These are phyloP conservation scores for Ochlodes sylvanus DNA, from an alignment of 2,888 invertebrate genomes.

Conservation along the genomic window DNA sequence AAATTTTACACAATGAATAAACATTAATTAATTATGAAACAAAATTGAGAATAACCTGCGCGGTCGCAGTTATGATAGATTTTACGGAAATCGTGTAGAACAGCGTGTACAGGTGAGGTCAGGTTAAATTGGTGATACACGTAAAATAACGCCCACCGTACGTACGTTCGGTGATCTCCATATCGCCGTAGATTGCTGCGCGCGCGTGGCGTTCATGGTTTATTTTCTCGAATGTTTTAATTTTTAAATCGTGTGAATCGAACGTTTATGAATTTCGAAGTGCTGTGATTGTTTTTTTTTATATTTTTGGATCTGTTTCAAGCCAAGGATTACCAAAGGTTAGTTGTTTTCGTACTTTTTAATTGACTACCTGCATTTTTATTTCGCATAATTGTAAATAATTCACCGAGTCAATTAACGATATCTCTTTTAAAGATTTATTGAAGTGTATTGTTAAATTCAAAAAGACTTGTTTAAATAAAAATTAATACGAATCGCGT, in stretches of 20 bases:
- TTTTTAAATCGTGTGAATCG: slow-evolving; percentile 22
- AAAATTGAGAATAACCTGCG: too few species aligned
- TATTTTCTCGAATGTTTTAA: slow-evolving; percentile 39
- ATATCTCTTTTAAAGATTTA: too few species aligned
- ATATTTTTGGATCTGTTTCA: not conserved
- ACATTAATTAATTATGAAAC: too few species aligned
- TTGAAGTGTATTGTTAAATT: too few species aligned
- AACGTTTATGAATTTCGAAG: slow-evolving; percentile 31
- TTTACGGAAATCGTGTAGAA: slow-evolving; percentile 19
- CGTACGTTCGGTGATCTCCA: slow-evolving; percentile 49
- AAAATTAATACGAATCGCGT: too few species aligned
- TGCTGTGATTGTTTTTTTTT: slow-evolving; percentile 27
- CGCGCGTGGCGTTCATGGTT: slow-evolving; percentile 57
- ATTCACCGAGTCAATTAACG: not conserved
- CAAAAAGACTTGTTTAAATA: too few species aligned
- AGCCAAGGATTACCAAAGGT: not conserved
- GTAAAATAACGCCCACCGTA: slow-evolving; percentile 66
- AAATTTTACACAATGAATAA: too few species aligned
- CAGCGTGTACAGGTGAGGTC: slow-evolving; percentile 52
- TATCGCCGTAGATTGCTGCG: slow-evolving; percentile 68
- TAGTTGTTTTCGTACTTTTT: not conserved
- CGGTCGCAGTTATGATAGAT: too few species aligned
- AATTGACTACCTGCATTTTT: slow-evolving; percentile 4
- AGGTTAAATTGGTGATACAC: slow-evolving; percentile 57
- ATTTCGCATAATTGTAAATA: not conserved